phyloP scores from a whole-genome alignment of 2,797 vertebrate species.

The Luscinia luscinia region DNA sequence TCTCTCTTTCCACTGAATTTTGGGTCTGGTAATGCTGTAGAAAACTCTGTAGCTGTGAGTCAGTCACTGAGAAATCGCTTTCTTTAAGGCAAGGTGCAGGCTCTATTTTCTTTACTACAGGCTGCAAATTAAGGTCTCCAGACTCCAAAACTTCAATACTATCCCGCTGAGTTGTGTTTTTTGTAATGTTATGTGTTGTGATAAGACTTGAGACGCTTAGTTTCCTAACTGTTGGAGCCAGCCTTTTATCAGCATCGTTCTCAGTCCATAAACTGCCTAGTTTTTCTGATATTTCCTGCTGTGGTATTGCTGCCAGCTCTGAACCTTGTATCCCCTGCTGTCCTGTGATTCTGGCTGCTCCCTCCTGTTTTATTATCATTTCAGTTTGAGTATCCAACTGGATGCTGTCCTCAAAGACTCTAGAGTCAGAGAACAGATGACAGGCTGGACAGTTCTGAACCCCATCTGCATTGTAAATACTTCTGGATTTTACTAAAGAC shows the following conservation, averaged over 20 bases:
- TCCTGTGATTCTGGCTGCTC: slow-evolving; percentile 43
- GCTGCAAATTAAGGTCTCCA: slow-evolving; percentile 13
- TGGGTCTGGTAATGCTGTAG: slow-evolving; percentile 85
- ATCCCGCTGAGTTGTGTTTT: background rate
- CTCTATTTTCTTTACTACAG: background rate
- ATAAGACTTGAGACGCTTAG: background rate
- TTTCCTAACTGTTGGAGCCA: background rate
- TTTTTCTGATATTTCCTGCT: background rate
- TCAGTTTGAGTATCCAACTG: slow-evolving; percentile 93
- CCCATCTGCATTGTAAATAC: background rate
- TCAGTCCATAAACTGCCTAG: background rate
- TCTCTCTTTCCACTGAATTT: slow-evolving; percentile 64
- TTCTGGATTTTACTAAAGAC: slow-evolving; percentile 25
- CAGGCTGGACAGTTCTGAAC: slow-evolving; percentile 40
- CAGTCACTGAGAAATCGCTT: slow-evolving; percentile 86
- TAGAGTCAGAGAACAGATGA: slow-evolving; percentile 54
- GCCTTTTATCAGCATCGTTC: background rate
- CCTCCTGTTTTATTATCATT: slow-evolving; percentile 84
- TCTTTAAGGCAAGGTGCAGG: slow-evolving; percentile 49
- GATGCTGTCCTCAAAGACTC: slow-evolving; percentile 91
- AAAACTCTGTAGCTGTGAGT: slow-evolving; percentile 91
- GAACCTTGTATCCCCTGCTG: slow-evolving; percentile 4
- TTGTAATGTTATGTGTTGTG: background rate
- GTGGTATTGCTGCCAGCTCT: background rate
- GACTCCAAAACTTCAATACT: background rate